Evolutionary conservation across 92 coral and sea anemone genomes (phyloP).

Genomic region (Micromussa lordhowensis): DNA sequence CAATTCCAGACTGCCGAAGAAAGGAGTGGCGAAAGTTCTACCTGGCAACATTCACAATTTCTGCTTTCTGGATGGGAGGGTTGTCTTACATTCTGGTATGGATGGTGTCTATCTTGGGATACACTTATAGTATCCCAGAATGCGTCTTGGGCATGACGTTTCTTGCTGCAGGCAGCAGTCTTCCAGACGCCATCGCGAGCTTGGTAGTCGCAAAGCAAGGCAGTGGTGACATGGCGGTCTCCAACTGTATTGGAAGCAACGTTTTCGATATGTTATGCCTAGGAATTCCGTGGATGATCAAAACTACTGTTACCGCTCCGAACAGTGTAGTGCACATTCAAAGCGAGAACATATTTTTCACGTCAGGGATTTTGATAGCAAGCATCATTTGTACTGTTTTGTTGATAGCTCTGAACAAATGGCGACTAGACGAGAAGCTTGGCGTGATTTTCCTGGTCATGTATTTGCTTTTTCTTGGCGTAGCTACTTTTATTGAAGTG

Average conservation of each 20-base stretch:
- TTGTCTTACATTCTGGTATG: constrained; percentile 95
- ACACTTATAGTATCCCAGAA: constrained; percentile 95
- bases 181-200: constrained; percentile 99
- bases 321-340: constrained; percentile 83
- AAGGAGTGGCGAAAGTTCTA: constrained; percentile 88
- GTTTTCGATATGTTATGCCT: constrained; percentile 98
- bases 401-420: constrained; percentile 77
- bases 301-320: constrained; percentile 84
- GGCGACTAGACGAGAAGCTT: constrained; percentile 84
- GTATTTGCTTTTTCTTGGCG: constrained; percentile 84
- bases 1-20: constrained; percentile 94
- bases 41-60: constrained; percentile 81
- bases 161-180: constrained; percentile 99
- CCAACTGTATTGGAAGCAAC: constrained; percentile 97
- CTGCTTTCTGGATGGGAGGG: constrained; percentile 97
- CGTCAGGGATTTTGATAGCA: constrained; percentile 86
- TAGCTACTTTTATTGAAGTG: constrained; percentile 92
- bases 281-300: constrained; percentile 95
- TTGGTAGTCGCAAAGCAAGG: constrained; percentile 95
- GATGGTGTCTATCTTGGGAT: constrained; percentile 96
- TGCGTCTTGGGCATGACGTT: constrained; percentile 99
- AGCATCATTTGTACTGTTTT: constrained; percentile 84
- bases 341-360: constrained; percentile 94
- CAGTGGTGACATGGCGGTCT: constrained; percentile 97
- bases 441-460: constrained; percentile 81